Conservation (phyloP, 2,797 vertebrate species). For the Podarcis lilfordi region DNA sequence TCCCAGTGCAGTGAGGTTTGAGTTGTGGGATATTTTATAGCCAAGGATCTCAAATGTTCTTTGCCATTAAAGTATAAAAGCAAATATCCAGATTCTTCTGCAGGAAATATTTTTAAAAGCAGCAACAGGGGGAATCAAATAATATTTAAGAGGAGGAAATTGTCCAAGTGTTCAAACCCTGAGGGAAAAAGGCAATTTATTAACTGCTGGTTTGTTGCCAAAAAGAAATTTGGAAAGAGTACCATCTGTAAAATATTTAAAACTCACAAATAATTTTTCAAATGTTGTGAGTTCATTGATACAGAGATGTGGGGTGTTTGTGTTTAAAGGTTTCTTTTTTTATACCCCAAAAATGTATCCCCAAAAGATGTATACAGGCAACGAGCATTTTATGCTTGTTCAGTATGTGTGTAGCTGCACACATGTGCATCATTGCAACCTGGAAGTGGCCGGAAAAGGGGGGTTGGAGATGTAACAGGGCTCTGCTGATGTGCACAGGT, state of each 20-base stretch:
- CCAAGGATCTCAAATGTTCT: neutral
- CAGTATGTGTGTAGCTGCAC: too few species aligned
- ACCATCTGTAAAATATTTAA: conserved; percentile 6
- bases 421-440: too few species aligned
- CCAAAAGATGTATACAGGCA: conserved; percentile 4
- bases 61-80: neutral
- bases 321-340: conserved; percentile 4
- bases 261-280: neutral
- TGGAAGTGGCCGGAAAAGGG: too few species aligned
- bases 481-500: too few species aligned
- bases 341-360: neutral
- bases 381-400: too few species aligned
- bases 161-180: neutral
- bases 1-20: neutral
- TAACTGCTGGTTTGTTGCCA: conserved; percentile 26
- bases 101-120: conserved; percentile 33
- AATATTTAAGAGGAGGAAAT: conserved; percentile 10
- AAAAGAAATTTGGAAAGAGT: neutral
- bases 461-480: too few species aligned
- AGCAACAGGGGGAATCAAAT: conserved; percentile 15
- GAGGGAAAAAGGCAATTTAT: neutral
- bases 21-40: neutral
- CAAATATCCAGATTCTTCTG: conserved; percentile 10
- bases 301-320: neutral
- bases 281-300: neutral